Base-by-base conservation (phyloP, 2,888 invertebrate genomes). In the Cacoxenus indagator region DNA sequence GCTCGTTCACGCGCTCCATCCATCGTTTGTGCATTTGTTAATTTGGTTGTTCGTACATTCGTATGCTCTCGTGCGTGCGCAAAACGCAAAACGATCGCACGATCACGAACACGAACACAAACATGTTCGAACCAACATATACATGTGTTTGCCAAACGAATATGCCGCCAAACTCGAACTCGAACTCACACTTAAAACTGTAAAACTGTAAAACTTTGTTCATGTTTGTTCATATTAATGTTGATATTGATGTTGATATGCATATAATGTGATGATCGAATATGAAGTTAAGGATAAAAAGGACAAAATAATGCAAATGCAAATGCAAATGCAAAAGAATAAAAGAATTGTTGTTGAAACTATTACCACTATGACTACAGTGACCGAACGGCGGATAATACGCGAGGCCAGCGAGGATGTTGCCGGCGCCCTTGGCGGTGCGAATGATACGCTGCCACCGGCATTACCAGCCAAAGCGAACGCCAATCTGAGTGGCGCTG, bases 321-420 rank as follows among this genome's bases (percentile, higher is more conserved):
- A n/a, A n/a, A 70, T 59, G 67, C 74, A 66, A 75, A 71, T 78
- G 76, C 78, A 85, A 77, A 86, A 86, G 79, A 86, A 84, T 85
- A 85, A 87, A 82, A 76, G 87, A 86, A 85, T 84, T 84, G 90
- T 92, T 84, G 90, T 92, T 85, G 92, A 92, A 87, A 92, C 92
- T 75, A 91, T 92, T 85, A 92, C 92, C 76, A 84, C 84, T 83
- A 91, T 92, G 91, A 92, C 92, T 78, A 92, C 92, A 75, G 91
- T 91, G 75, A 91, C 91, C 76, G 92, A 92, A 85, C 90, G 91
- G 70, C 90, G 92, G 68, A 90, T 91, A 73, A 90, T 91, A 66
- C 86, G 86, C 29, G 86, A 87, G 67, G 84, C 87, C 37, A 83
- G 83, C 66, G 87, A 87, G 77, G 86, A 87, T 76, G 75, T 84